Conservation (phyloP, 2,888 invertebrate species). For the Carabus problematicus region DNA sequence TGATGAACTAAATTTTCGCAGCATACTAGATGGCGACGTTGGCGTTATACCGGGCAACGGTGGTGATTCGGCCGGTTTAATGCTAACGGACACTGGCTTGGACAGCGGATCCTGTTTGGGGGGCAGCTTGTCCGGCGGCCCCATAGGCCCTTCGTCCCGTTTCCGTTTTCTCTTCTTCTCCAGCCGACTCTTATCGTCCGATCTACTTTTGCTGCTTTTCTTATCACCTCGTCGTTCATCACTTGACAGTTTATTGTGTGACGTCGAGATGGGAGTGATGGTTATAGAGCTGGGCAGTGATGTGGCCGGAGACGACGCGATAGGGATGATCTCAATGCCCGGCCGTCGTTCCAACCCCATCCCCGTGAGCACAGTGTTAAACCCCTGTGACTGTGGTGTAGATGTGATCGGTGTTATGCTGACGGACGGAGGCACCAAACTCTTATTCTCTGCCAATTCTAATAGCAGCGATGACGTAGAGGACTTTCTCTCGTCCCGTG, state of each 20-base stretch:
- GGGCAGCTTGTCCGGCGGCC: constrained; percentile 82
- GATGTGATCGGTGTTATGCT: constrained; percentile 67
- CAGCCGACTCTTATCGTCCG: constrained; percentile 60
- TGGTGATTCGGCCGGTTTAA: constrained; percentile 71
- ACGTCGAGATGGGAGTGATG: constrained; percentile 79
- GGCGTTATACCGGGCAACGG: constrained; percentile 62
- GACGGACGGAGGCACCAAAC: constrained; percentile 66
- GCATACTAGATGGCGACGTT: constrained; percentile 70
- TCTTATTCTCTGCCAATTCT: constrained; percentile 60
- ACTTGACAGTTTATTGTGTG: constrained; percentile 58
- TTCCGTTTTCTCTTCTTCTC: constrained; percentile 80
- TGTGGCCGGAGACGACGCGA: constrained; percentile 69
- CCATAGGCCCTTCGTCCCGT: constrained; percentile 80
- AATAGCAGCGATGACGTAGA: constrained; percentile 62
- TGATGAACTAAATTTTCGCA: constrained; percentile 76
- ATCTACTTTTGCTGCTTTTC: constrained; percentile 58
- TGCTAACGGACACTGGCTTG: constrained; percentile 76
- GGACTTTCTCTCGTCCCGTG: constrained; percentile 63
- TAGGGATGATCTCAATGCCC: constrained; percentile 87
- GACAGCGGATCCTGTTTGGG: constrained; percentile 74
- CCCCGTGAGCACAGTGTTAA: constrained; percentile 49
- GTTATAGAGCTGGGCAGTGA: constrained; percentile 80
- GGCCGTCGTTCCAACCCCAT: constrained; percentile 73
- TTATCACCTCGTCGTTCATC: constrained; percentile 59
- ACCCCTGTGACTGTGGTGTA: constrained; percentile 57